phyloP scores from a whole-genome alignment of 2,888 invertebrate species.

The Heliconius cydno region DNA sequence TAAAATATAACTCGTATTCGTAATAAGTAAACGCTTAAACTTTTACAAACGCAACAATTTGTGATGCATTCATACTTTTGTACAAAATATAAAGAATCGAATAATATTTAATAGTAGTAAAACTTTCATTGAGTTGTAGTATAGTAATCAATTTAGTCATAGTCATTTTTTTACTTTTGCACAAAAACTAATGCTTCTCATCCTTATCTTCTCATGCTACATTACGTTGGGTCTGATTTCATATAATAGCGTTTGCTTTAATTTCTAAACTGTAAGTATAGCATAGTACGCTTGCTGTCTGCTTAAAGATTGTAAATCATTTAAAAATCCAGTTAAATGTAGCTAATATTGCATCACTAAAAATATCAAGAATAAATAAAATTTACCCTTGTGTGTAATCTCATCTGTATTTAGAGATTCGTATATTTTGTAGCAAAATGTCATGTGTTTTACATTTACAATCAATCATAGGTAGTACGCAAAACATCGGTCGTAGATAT shows the following conservation, averaged over 20 bases:
- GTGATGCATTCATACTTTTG: background rate
- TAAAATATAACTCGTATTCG: no score
- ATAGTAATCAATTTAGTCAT: background rate
- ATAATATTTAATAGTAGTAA: background rate
- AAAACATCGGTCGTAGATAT: background rate
- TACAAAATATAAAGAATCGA: background rate
- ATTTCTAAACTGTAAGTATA: background rate
- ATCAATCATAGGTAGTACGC: background rate
- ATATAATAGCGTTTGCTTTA: background rate
- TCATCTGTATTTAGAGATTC: constrained; percentile 4
- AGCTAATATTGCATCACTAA: background rate
- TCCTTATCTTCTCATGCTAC: background rate
- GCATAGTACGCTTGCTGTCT: background rate
- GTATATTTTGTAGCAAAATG: background rate
- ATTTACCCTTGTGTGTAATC: background rate
- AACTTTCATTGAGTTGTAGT: background rate
- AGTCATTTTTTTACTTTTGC: background rate
- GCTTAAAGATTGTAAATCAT: background rate
- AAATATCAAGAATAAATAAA: constrained; percentile 5
- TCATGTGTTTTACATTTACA: background rate
- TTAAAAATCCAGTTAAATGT: background rate
- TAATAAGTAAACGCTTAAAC: background rate
- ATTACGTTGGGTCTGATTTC: background rate
- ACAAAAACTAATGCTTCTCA: background rate
- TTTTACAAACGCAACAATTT: background rate